Evolutionary conservation across 2,888 invertebrate species (phyloP), one percentile per base, ranked within the genome.

Genomic region (Barypeithes pellucidus): DNA sequence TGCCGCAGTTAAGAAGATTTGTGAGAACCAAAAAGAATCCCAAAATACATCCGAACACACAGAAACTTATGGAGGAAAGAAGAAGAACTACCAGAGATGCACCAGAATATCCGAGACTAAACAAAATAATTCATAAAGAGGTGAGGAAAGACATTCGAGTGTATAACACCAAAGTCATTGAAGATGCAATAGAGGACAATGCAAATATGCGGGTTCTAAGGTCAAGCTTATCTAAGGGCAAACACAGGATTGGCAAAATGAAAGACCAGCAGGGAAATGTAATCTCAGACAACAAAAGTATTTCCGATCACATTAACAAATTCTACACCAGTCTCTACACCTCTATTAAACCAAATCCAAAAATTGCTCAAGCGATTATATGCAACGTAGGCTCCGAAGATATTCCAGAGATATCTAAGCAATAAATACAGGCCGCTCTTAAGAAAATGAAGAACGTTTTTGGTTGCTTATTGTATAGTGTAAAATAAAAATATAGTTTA

Each of bases 81-180:
- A 60, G 16, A 33, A 43, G 43, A 41, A 20, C 43, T 8, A n/a
- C 8, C 22, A 29, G 11, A 62, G 29, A 60, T 9, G 12, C 20
- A 60, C 39, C 0, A 14, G 24, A 67, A 16, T 14, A 67, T 11
- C 2, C 3, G 22, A 3, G 1, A 24, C 57, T 57, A n/a, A 57
- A 57, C n/a, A 57, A 22, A 29, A 57, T 2, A 14, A 57, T 22
- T 2, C 7, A 68, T 9, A 68, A 22, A 24, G 60, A 16, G 16
- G 20, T 39, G 16, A 60, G 29, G 61, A 68, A 61, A 67, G 60
- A 68, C 20, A 22, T 68, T 22, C 16, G 45, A 68, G 3, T n/a
- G 5, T 43, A 68, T 22, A 4, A 60, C 18, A 68, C 43, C 16
- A 67, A 67, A 29, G 33, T 60, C 3, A 67, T 68, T 5, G 2